Conservation (phyloP, 2,113 vertebrate genomes). For the Corvus hawaiiensis region DNA sequence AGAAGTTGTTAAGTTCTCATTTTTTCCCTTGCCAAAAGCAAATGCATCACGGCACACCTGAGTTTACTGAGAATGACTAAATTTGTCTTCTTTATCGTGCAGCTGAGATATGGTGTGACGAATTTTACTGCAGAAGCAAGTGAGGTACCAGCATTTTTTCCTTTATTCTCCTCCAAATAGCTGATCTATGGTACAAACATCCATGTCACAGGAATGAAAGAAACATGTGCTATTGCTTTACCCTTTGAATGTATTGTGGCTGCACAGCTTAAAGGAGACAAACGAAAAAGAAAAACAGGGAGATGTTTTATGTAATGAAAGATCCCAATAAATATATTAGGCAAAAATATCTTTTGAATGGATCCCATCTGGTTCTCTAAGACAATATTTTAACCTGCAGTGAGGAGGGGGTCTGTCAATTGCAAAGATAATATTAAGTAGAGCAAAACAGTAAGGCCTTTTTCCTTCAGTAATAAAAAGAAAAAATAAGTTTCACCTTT, state of each 20-base stretch:
- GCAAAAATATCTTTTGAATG: not conserved
- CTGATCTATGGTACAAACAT: not conserved
- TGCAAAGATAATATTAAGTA: not conserved
- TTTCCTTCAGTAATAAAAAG: not conserved
- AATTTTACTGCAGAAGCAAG: not conserved
- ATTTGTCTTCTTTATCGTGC: slow-evolving; percentile 6
- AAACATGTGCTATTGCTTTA: not conserved
- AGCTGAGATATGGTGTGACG: not conserved
- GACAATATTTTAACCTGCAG: not conserved
- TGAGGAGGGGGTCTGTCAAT: not conserved
- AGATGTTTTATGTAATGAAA: not conserved
- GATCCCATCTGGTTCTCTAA: not conserved
- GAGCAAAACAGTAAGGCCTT: not conserved
- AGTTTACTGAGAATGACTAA: not conserved
- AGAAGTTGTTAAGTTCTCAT: slow-evolving; percentile 21
- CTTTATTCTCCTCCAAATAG: slow-evolving; percentile 40
- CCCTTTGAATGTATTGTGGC: not conserved
- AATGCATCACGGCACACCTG: not conserved
- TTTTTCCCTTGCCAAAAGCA: slow-evolving; percentile 7
- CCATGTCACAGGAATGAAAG: slow-evolving; percentile 3
- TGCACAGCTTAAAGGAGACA: slow-evolving; percentile 19
- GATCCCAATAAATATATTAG: not conserved
- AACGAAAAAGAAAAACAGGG: not conserved
- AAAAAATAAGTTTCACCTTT: not conserved
- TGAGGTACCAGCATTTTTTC: not conserved